Percentiles rank a stretch among this genome's conserved stretches.
These are phyloP conservation scores for Mylabris sibirica DNA, from an alignment of 2,888 invertebrate genomes.

Conservation along the genomic window DNA sequence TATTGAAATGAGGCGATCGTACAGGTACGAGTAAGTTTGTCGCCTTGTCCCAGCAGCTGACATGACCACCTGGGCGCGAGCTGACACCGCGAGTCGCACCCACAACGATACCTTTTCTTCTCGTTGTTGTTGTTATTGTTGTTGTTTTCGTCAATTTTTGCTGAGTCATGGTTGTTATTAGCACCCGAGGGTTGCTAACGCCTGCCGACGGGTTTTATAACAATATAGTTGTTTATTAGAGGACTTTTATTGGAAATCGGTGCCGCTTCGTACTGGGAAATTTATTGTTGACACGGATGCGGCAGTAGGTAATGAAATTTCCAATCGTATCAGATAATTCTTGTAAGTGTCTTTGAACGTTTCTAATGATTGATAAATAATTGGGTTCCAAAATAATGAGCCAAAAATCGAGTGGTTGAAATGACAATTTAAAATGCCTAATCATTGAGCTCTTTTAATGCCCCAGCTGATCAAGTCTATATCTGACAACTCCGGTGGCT, in stretches of 20 bases:
- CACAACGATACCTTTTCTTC: constrained; percentile 43
- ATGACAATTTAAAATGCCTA: constrained; percentile 48
- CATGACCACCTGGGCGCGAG: constrained; percentile 59
- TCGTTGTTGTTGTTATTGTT: constrained; percentile 23
- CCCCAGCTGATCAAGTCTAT: constrained; percentile 60
- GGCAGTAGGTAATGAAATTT: neutral
- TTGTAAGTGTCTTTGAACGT: too few species aligned
- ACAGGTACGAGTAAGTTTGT: constrained; percentile 51
- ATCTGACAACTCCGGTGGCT: constrained; percentile 61
- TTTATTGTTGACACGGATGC: neutral
- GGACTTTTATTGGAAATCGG: constrained; percentile 38
- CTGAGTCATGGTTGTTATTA: constrained; percentile 57
- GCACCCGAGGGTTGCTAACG: constrained; percentile 50
- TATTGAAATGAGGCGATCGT: constrained; percentile 57
- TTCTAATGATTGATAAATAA: neutral
- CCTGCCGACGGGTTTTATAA: constrained; percentile 33
- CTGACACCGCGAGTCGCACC: constrained; percentile 53
- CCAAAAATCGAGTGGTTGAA: neutral
- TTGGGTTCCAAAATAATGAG: neutral
- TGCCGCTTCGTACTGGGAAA: constrained; percentile 21
- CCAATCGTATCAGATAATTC: neutral
- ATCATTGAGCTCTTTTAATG: constrained; percentile 56
- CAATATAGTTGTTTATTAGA: constrained; percentile 50
- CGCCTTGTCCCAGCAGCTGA: constrained; percentile 59
- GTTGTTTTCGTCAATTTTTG: constrained; percentile 39